Base-by-base conservation (phyloP, 2,113 vertebrate species). In the Oreochromis niloticus region DNA sequence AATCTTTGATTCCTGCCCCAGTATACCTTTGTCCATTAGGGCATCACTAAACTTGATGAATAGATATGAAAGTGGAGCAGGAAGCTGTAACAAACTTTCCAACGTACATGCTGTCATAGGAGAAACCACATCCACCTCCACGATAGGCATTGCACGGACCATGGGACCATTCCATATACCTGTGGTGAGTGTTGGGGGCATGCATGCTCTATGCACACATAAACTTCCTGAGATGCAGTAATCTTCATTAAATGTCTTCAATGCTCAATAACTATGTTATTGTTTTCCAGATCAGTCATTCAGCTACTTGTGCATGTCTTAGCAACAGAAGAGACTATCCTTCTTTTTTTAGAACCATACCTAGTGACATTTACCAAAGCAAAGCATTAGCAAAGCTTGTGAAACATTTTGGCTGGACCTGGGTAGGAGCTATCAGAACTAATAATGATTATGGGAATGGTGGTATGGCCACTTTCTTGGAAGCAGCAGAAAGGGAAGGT, bases 291-390 rank as follows among this genome's bases (percentile, higher is more conserved):
- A 95, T 97, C 84, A 97, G 97, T 88, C 96, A 97, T 89, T 96
- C 96, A 88, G 96, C 96, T 56, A 96, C 96, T 3, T 97, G 96
- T 92, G 96, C 96, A 22, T 97, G 96, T 93, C 96, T 97, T 16
- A 94, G 96, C 85, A 95, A 97, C 89, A 96, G 96, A 89, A 95
- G 85, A 85, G 93, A 96, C 71, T 97, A 96, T 57, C 96, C 96
- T 1, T 96, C 96, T 41, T 97, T 97, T 87, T 97, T 97, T 50
- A 93, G 97, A 87, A 97, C 96, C 48, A 96, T 97, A 80, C 96
- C 97, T 2, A 97, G 95, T 93, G 96, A 97, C 85, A 83, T 95
- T 61, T 95, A 96, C 36, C 97, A 97, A 63, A 96, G 96, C 88
- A 91, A 83, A 90, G 97, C 95, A 1, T 80, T 96, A 19, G 97